A percentile compares a stretch with the other conserved stretches of the same genome.
These are phyloP conservation scores for Macroteleia sp. DNA, from an alignment of 2,888 invertebrate species.

Conservation along the genomic window DNA sequence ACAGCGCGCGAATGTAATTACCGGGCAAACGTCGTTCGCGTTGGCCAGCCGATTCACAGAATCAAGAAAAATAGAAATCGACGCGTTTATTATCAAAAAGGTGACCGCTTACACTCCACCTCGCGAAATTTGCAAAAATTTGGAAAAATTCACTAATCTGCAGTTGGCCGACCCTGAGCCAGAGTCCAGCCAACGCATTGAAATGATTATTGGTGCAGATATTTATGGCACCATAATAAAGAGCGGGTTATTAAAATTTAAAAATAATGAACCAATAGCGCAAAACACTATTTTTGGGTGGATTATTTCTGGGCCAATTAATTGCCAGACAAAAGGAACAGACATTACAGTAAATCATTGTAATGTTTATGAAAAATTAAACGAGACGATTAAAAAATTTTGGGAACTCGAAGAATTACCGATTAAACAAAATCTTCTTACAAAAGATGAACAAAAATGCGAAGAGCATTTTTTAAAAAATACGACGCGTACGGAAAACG, in stretches of 20 bases:
- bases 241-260: not conserved
- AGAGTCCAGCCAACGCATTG: not conserved
- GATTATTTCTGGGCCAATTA: conserved; percentile 15
- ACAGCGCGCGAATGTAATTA: not conserved
- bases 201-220: conserved; percentile 10
- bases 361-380: not conserved
- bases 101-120: conserved; percentile 4
- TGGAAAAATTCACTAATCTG: not conserved
- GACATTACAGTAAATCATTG: not conserved
- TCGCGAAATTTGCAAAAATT: not conserved
- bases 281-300: conserved; percentile 18
- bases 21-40: not conserved
- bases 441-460: not conserved
- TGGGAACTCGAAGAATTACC: not conserved
- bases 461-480: not conserved
- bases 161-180: conserved; percentile 4
- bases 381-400: not conserved
- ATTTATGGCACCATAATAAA: not conserved
- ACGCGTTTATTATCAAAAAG: not conserved
- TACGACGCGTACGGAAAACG: not conserved
- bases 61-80: not conserved
- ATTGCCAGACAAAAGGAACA: not conserved
- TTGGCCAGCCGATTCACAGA: not conserved
- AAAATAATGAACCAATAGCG: not conserved
- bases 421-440: not conserved